Conservation (phyloP, 2,888 invertebrate species). For the Ariolimax columbianus region DNA sequence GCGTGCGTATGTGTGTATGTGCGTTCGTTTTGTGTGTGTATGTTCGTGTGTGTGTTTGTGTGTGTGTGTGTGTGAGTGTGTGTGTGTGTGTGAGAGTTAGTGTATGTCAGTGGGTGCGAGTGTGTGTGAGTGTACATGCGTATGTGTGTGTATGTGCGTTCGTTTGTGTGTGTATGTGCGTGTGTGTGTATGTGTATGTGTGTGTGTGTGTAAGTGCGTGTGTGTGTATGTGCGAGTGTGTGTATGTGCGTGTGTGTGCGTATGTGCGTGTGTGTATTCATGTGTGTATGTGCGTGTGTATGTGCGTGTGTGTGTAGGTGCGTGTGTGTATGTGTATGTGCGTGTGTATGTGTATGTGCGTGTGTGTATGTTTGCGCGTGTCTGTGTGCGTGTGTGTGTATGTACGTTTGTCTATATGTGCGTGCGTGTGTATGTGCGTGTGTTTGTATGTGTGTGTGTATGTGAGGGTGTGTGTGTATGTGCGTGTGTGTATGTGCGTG, state of each 20-base stretch:
- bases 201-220: too few relatives aligned
- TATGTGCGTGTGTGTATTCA: too few relatives aligned
- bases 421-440: background rate
- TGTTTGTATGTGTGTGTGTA: too few relatives aligned
- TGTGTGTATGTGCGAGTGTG: too few relatives aligned
- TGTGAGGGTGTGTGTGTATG: too few relatives aligned
- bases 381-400: background rate
- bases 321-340: background rate
- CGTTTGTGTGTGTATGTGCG: too few relatives aligned
- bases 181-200: background rate
- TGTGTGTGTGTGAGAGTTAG: conserved; percentile 19
- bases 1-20: too few relatives aligned
- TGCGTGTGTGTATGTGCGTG: too few relatives aligned
- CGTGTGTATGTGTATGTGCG: background rate
- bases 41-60: background rate
- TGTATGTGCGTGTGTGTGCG: too few relatives aligned
- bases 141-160: too few relatives aligned
- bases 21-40: background rate
- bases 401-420: background rate
- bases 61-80: conserved; percentile 8
- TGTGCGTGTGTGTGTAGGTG: too few relatives aligned
- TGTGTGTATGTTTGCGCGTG: background rate
- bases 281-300: too few relatives aligned
- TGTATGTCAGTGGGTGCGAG: background rate
- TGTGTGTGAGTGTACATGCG: background rate